These are phyloP conservation scores for Amphiduros pacificus DNA, from an alignment of 2,888 invertebrate species.

Conservation along the genomic window DNA sequence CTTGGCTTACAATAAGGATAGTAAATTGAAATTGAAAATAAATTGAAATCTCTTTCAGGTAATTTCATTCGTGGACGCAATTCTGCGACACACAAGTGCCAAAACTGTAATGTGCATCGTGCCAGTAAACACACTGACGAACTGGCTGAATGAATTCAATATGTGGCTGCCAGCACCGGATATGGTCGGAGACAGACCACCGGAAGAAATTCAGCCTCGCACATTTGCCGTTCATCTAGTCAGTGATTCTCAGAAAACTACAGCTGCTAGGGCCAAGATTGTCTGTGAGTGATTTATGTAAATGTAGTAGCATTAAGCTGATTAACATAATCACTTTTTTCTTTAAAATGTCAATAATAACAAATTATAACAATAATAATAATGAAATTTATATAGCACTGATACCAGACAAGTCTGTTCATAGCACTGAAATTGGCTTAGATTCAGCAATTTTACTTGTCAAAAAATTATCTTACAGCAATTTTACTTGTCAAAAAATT, in stretches of 20 bases:
- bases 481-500: too few relatives aligned
- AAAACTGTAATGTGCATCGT: constrained; percentile 92
- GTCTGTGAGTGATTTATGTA: constrained; percentile 63
- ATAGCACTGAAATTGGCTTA: too few relatives aligned
- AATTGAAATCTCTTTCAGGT: constrained; percentile 68
- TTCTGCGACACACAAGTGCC: constrained; percentile 84
- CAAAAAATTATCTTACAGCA: too few relatives aligned
- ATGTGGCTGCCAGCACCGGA: constrained; percentile 81
- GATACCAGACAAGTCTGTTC: too few relatives aligned
- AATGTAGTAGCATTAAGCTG: too few relatives aligned
- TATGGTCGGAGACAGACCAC: constrained; percentile 1
- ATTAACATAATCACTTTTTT: too few relatives aligned
- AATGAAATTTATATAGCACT: too few relatives aligned
- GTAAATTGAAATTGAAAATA: too few relatives aligned
- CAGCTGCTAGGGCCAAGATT: constrained; percentile 76
- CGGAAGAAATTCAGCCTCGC: constrained; percentile 70
- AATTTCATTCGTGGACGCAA: constrained; percentile 94
- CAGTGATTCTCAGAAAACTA: constrained; percentile 91
- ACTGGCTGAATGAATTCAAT: constrained; percentile 96
- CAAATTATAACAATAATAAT: too few relatives aligned
- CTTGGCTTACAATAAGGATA: too few relatives aligned
- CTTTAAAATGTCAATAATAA: too few relatives aligned
- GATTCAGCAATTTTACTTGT: too few relatives aligned
- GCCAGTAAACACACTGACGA: constrained; percentile 97
- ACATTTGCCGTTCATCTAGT: constrained; percentile 86